A percentile compares a stretch with the other conserved stretches of the same genome.
Evolutionary conservation across 2,888 invertebrate species (phyloP).

Genomic region (Agrilus cyanescens): DNA sequence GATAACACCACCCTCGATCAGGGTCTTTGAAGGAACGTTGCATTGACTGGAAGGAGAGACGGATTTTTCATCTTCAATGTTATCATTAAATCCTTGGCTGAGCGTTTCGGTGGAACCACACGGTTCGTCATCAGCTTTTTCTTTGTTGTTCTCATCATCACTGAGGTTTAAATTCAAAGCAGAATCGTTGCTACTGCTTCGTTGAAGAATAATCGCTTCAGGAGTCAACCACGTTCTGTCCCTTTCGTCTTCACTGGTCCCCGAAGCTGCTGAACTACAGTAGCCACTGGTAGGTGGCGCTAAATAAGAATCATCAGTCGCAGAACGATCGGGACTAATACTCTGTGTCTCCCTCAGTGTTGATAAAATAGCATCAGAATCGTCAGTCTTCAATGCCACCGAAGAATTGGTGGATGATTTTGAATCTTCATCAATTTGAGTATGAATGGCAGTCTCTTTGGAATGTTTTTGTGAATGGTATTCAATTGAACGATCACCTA

Average conservation of each 20-base stretch:
- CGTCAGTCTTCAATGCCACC: too few relatives aligned
- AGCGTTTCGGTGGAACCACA: neutral
- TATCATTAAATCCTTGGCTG: neutral
- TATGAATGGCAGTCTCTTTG: too few relatives aligned
- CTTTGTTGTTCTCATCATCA: conserved; percentile 33
- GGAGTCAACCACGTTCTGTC: conserved; percentile 20
- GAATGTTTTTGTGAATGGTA: too few relatives aligned
- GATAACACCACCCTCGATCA: conserved; percentile 45
- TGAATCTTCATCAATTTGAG: too few relatives aligned
- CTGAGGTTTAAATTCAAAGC: conserved; percentile 36
- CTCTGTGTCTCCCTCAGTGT: too few relatives aligned
- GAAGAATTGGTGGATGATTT: too few relatives aligned
- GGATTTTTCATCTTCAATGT: conserved; percentile 2
- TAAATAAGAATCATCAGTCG: conserved; percentile 19
- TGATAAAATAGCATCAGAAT: too few relatives aligned
- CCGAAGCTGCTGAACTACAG: conserved; percentile 29
- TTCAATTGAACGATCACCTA: too few relatives aligned
- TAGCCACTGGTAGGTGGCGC: conserved; percentile 32
- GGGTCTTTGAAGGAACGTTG: conserved; percentile 36
- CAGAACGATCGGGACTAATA: neutral
- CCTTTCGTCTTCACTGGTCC: conserved; percentile 31
- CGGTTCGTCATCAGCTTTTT: conserved; percentile 5
- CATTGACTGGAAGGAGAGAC: conserved; percentile 28
- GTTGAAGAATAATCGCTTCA: conserved; percentile 24
- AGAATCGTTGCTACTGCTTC: conserved; percentile 41